These are phyloP conservation scores for Variabilichromis moorii DNA, from an alignment of 2,113 vertebrate genomes.

Conservation along the genomic window DNA sequence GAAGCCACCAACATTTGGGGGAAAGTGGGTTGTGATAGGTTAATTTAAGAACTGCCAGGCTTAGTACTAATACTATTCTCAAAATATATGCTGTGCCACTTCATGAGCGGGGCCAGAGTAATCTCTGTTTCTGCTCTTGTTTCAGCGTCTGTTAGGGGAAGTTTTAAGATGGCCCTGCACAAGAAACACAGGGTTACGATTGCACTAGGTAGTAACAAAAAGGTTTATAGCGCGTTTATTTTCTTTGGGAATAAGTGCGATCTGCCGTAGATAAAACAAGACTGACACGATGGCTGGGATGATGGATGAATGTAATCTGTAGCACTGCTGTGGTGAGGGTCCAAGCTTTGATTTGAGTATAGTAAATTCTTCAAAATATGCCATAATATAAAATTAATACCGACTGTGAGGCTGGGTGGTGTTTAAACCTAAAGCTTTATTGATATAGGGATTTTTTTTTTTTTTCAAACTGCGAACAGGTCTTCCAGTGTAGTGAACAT, in stretches of 20 bases:
- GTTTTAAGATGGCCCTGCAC: conserved; percentile 44
- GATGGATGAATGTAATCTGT: conserved; percentile 60
- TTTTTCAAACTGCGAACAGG: not conserved
- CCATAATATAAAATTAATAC: not conserved
- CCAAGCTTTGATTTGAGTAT: not conserved
- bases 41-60: not conserved
- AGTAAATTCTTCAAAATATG: not conserved
- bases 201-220: conserved; percentile 60
- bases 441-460: not conserved
- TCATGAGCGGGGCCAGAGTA: conserved; percentile 8
- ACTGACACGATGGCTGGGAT: conserved; percentile 11
- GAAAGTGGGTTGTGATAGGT: not conserved
- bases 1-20: not conserved
- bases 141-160: not conserved
- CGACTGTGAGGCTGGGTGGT: not conserved
- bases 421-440: not conserved
- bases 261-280: conserved; percentile 15
- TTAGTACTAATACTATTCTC: not conserved
- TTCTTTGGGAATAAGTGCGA: conserved; percentile 22
- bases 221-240: conserved; percentile 41
- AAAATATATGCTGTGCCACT: conserved; percentile 12
- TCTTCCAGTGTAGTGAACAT: conserved; percentile 40
- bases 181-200: conserved; percentile 52
- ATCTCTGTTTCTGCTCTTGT: conserved; percentile 6
- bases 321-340: conserved; percentile 42